Percentiles rank a stretch among this genome's conserved stretches.
These are phyloP conservation scores for Tautogolabrus adspersus DNA, from an alignment of 2,113 vertebrate genomes.

Conservation along the genomic window DNA sequence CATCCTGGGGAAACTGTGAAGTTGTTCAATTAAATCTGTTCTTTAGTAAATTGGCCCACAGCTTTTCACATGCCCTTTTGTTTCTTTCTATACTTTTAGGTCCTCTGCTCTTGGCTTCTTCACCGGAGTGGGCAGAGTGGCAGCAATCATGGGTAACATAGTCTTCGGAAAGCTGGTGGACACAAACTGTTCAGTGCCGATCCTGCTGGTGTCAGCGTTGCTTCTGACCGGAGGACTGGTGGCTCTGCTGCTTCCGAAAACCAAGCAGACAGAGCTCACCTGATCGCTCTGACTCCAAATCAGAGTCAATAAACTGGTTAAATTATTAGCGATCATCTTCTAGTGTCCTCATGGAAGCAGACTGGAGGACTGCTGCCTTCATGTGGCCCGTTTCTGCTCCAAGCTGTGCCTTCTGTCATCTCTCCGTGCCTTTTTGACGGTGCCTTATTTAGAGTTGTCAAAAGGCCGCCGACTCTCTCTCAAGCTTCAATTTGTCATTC, in stretches of 20 bases:
- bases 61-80: not conserved
- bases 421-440: constrained; percentile 21
- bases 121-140: constrained; percentile 80
- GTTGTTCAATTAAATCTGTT: too few species aligned
- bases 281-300: constrained; percentile 25
- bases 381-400: not conserved
- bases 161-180: constrained; percentile 82
- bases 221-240: constrained; percentile 77
- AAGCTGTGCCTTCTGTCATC: constrained; percentile 12
- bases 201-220: constrained; percentile 80
- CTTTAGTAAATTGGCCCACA: too few species aligned
- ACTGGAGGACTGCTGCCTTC: not conserved
- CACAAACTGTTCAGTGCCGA: constrained; percentile 76
- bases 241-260: constrained; percentile 76
- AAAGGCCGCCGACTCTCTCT: not conserved
- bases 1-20: too few species aligned
- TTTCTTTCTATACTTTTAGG: constrained; percentile 49
- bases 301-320: not conserved
- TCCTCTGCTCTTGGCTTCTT: constrained; percentile 85
- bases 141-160: constrained; percentile 80
- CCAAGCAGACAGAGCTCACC: constrained; percentile 77
- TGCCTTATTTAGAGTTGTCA: not conserved
- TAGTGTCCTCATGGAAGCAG: not conserved
- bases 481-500: not conserved
- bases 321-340: not conserved